phyloP scores from a whole-genome alignment of 2,888 invertebrate genomes.

The Calephelis perditalis region DNA sequence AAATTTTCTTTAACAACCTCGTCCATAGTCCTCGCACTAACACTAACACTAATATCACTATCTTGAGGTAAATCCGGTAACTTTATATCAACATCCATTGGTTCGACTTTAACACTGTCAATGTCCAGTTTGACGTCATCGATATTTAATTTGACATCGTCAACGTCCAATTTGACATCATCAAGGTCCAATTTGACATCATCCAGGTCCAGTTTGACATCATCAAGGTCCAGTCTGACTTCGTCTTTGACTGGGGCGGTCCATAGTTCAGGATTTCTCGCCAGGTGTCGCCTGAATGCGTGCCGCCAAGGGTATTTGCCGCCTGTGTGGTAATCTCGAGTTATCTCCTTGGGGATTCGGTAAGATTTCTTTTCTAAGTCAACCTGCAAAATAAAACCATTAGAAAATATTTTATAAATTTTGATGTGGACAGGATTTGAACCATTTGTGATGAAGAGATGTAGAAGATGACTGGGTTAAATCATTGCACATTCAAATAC shows the following conservation, averaged over 20 bases:
- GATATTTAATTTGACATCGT: constrained; percentile 19
- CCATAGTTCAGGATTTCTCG: constrained; percentile 53
- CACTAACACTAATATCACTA: constrained; percentile 36
- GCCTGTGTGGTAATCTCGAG: constrained; percentile 60
- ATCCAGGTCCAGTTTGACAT: constrained; percentile 25
- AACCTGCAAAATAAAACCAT: constrained; percentile 38
- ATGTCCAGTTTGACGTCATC: constrained; percentile 28
- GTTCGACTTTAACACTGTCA: constrained; percentile 29
- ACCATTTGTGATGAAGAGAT: too few species aligned
- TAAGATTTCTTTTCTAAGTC: constrained; percentile 61
- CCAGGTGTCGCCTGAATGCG: constrained; percentile 57
- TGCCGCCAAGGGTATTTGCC: constrained; percentile 64
- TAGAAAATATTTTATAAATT: not conserved
- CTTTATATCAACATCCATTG: constrained; percentile 31
- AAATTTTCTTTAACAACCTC: constrained; percentile 42
- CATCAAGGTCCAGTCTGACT: constrained; percentile 24
- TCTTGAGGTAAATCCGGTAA: constrained; percentile 32
- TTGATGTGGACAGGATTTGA: too few species aligned
- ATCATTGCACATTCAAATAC: too few species aligned
- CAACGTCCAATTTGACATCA: constrained; percentile 29
- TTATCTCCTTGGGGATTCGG: constrained; percentile 58
- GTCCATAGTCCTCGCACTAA: constrained; percentile 51
- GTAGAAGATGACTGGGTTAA: too few species aligned
- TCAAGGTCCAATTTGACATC: constrained; percentile 27
- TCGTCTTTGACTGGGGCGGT: constrained; percentile 30